Base-by-base conservation (phyloP, 2,797 vertebrate species). In the Crocidura indochinensis region DNA sequence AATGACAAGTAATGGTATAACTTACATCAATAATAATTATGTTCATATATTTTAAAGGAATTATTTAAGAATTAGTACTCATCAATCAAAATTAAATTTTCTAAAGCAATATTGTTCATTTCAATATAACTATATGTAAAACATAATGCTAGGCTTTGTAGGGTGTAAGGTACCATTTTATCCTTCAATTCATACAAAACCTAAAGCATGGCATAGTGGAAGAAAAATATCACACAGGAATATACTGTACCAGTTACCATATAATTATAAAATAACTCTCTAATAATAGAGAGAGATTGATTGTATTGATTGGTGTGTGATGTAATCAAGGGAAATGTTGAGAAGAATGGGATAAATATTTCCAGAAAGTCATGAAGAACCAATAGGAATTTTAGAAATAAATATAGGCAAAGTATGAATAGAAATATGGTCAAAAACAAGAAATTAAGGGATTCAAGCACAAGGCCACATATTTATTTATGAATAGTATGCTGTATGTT, bases 121-220 rank as follows among this genome's bases (percentile, higher is more conserved):
- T 62, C 88, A 91, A 88, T 86, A 65, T 46, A 65, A 82, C 27
- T 82, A 29, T 4, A 53, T 38, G 78, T 60, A 84, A 72, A 29
- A 24, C 10, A 75, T 10, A 44, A 80, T 78, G 44, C 14, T 29
- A 65, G 17, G 12, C 10, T 71, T n/a, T 47, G 2, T 62, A 8
- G 44, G 2, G 44, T 73, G 22, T 0, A 84, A 81, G 29, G 6
- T 8, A 31, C 26, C 1, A 12, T 38, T 68, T 82, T 29, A 47
- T 6, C 76, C 91, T 86, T 74, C 49, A 93, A 4, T 73, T 22
- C 64, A 9, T 20, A 67, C 3, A 72, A 60, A 51, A 51, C 83
- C 62, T 83, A 64, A 62, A 27, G 64, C 38, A 38, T 53, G 51
- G 17, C 11, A 53, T 4, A 11, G 15, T 4, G 0, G 38, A 49